These are phyloP conservation scores for Ptychoptera albimana DNA, from an alignment of 2,888 invertebrate species.

Conservation along the genomic window DNA sequence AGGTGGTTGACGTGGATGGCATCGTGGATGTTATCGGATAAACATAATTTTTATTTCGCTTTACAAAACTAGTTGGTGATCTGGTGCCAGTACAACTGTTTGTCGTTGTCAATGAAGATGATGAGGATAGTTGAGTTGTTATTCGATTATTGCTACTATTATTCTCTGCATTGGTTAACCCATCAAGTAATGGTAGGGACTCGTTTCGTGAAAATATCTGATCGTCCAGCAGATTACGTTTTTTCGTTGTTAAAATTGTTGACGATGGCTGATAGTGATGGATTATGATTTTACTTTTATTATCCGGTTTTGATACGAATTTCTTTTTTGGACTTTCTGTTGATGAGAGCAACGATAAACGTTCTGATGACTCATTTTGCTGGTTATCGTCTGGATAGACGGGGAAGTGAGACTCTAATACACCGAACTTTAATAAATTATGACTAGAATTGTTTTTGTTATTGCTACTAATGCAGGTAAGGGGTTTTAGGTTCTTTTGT, in stretches of 20 bases:
- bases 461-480: background rate
- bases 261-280: too few species aligned
- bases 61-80: slow-evolving; percentile 39
- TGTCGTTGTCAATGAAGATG: slow-evolving; percentile 9
- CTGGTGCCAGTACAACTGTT: too few species aligned
- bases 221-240: slow-evolving; percentile 26
- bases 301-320: slow-evolving; percentile 8
- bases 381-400: slow-evolving; percentile 12
- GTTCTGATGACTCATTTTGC: slow-evolving; percentile 4
- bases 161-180: slow-evolving; percentile 19
- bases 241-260: slow-evolving; percentile 15
- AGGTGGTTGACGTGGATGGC: slow-evolving; percentile 12
- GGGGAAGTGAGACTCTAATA: slow-evolving; percentile 31
- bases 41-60: slow-evolving; percentile 40
- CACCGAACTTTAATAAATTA: slow-evolving; percentile 18
- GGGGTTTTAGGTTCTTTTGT: slow-evolving; percentile 6
- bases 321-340: background rate
- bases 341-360: background rate
- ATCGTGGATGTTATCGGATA: slow-evolving; percentile 36
- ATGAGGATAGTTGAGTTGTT: slow-evolving; percentile 8
- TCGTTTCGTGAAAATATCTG: slow-evolving; percentile 31
- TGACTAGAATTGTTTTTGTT: background rate
- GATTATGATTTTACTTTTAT: too few species aligned
- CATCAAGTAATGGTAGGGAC: slow-evolving; percentile 38
- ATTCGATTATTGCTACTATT: slow-evolving; percentile 14